Percentiles rank a stretch among this genome's conserved stretches.
Conservation (phyloP, 2,888 invertebrate genomes). For the Agrilus cyanescens region DNA sequence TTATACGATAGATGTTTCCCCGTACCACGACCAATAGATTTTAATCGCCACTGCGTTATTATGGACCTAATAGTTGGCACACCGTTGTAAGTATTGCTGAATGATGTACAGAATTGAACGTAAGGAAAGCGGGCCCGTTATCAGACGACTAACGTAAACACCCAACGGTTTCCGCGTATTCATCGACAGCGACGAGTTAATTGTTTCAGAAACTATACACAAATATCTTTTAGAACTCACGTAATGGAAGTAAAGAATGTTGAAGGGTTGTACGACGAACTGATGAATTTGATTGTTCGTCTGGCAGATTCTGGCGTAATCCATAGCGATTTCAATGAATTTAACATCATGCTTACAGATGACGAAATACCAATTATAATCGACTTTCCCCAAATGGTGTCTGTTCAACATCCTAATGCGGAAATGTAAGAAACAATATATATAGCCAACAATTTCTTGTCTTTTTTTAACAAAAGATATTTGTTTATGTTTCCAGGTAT, state of each 20-base stretch:
- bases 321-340: conserved; percentile 98
- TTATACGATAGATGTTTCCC: conserved; percentile 83
- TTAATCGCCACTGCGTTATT: conserved; percentile 88
- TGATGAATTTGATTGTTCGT: conserved; percentile 85
- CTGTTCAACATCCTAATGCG: conserved; percentile 85
- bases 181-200: no score
- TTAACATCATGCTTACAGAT: conserved; percentile 84
- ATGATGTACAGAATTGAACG: no score
- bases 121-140: no score
- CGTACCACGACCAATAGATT: conserved; percentile 89
- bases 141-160: no score
- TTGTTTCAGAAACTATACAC: no score
- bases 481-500: conserved; percentile 43
- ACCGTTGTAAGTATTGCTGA: conserved; percentile 65
- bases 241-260: conserved; percentile 54
- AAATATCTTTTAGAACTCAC: conserved; percentile 37
- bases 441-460: not conserved
- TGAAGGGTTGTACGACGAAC: conserved; percentile 75
- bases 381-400: conserved; percentile 99
- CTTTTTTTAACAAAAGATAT: not conserved
- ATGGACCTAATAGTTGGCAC: conserved; percentile 86
- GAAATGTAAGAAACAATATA: conserved; percentile 50
- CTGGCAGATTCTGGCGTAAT: conserved; percentile 93
- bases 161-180: no score
- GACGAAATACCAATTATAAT: conserved; percentile 77